Evolutionary conservation across 64 coral and sea anemone species (phyloP).

Genomic region (Montipora cactus): DNA sequence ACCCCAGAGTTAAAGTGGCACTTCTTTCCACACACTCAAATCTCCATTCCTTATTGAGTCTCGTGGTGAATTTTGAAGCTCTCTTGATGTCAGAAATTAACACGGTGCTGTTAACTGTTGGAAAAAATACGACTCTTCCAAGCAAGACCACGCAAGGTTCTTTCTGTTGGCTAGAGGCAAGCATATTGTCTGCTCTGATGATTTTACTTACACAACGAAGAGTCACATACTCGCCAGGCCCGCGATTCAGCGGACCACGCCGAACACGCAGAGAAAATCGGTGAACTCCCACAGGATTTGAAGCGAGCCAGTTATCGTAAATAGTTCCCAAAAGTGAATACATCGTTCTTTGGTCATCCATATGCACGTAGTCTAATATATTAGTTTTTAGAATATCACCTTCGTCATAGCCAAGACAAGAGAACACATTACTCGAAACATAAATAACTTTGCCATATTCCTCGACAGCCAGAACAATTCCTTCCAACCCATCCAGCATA

Average conservation of each 20-base stretch:
- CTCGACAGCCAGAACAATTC: slow-evolving; percentile 29
- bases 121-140: neutral
- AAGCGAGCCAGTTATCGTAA: neutral
- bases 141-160: neutral
- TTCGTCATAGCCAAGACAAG: slow-evolving; percentile 5
- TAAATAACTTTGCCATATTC: slow-evolving; percentile 30
- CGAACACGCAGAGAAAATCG: slow-evolving; percentile 18
- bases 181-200: neutral
- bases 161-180: neutral
- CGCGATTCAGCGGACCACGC: neutral
- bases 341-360: slow-evolving; percentile 27
- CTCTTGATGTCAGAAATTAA: neutral
- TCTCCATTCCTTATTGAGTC: slow-evolving; percentile 30
- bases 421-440: slow-evolving; percentile 5
- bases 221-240: neutral
- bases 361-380: slow-evolving; percentile 19
- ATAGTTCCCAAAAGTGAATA: slow-evolving; percentile 24
- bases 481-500: slow-evolving; percentile 47
- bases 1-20: slow-evolving; percentile 33
- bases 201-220: slow-evolving; percentile 5
- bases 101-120: neutral
- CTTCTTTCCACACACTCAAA: slow-evolving; percentile 35
- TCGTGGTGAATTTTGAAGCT: slow-evolving; percentile 25
- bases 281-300: neutral
- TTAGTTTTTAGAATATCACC: neutral